Evolutionary conservation across 2,113 vertebrate genomes (phyloP).

Genomic region (Hassar affinis): DNA sequence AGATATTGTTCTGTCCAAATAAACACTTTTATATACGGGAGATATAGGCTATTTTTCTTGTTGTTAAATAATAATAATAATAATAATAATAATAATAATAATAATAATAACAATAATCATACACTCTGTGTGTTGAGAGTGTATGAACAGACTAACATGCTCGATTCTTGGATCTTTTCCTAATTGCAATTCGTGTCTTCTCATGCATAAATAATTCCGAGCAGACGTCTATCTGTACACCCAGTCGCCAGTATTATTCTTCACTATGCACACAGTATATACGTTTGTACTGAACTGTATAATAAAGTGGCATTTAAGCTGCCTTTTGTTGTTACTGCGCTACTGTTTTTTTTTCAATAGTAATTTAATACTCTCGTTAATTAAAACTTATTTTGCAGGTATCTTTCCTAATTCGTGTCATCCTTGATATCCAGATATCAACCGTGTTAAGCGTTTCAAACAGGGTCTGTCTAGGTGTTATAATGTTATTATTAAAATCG

Average conservation of each 20-base stretch:
- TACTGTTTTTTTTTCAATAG: not conserved
- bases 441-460: not conserved
- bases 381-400: not conserved
- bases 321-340: too few relatives aligned
- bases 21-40: conserved; percentile 64
- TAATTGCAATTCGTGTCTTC: not conserved
- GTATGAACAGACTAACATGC: not conserved
- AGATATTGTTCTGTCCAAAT: conserved; percentile 63
- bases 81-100: too few relatives aligned
- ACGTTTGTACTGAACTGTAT: not conserved
- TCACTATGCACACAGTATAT: not conserved
- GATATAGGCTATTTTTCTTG: conserved; percentile 27
- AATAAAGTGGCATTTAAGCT: not conserved
- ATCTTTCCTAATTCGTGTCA: not conserved
- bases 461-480: not conserved
- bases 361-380: too few relatives aligned
- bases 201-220: not conserved
- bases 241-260: too few relatives aligned
- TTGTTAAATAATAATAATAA: not conserved
- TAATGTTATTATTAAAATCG: not conserved
- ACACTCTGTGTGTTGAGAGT: not conserved
- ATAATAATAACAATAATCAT: not conserved
- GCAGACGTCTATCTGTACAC: not conserved
- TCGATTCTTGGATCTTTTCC: not conserved
- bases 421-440: not conserved